These are phyloP conservation scores for Auanema freiburgensis DNA, from an alignment of 2,888 invertebrate species.

Conservation along the genomic window DNA sequence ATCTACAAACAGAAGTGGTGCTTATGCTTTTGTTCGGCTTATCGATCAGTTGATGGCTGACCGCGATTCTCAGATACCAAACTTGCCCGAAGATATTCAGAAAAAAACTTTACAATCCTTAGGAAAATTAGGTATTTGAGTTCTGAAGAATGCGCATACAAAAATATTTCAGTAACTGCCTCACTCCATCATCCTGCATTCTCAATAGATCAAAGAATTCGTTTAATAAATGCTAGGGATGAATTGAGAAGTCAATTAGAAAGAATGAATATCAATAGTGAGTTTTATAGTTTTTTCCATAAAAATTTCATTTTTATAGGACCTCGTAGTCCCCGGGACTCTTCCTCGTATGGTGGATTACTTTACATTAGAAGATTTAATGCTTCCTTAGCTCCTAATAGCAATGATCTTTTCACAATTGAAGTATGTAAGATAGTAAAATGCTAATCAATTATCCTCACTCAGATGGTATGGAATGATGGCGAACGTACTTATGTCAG, in stretches of 20 bases:
- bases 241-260: slow-evolving; percentile 11
- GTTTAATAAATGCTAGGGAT: slow-evolving; percentile 20
- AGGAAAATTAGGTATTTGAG: slow-evolving; percentile 24
- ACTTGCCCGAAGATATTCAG: slow-evolving; percentile 17
- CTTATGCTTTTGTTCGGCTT: slow-evolving; percentile 14
- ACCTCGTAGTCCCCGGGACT: too few relatives aligned
- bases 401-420: too few relatives aligned
- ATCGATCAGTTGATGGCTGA: slow-evolving; percentile 17
- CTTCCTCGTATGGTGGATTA: too few relatives aligned
- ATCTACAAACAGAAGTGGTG: slow-evolving; percentile 12
- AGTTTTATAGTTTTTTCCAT: background rate
- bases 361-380: too few relatives aligned
- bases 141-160: background rate
- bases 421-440: background rate
- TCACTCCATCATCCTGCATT: slow-evolving; percentile 41
- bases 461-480: slow-evolving; percentile 41
- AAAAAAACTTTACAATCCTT: slow-evolving; percentile 7
- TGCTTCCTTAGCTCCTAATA: too few relatives aligned
- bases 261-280: background rate
- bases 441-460: too few relatives aligned
- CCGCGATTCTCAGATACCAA: slow-evolving; percentile 12
- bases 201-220: slow-evolving; percentile 25
- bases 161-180: slow-evolving; percentile 26
- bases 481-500: slow-evolving; percentile 29
- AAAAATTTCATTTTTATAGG: too few relatives aligned